Conservation (phyloP, 1,140 invertebrate genomes). For the Eueides isabella region DNA sequence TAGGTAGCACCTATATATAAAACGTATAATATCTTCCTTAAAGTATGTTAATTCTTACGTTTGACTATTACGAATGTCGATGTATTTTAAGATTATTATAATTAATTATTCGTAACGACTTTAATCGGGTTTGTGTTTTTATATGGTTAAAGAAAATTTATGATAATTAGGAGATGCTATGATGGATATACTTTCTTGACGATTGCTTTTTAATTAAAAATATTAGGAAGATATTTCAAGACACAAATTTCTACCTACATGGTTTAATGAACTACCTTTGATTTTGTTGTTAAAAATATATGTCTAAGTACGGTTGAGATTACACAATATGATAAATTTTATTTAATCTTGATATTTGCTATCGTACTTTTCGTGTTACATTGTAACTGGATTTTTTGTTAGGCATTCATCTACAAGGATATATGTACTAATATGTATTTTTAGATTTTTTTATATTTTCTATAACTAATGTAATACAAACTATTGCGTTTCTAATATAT, state of each 20-base stretch:
- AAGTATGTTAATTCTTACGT: background rate
- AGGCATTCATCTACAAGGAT: background rate
- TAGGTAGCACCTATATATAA: constrained; percentile 29
- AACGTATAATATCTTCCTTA: constrained; percentile 7
- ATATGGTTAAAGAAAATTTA: too few relatives aligned
- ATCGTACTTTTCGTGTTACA: background rate
- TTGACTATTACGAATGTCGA: background rate
- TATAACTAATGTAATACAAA: background rate
- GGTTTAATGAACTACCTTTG: background rate
- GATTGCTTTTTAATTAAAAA: constrained; percentile 26
- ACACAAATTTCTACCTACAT: background rate
- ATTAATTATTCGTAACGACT: background rate
- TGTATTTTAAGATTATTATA: background rate
- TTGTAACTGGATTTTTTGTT: background rate
- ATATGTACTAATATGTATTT: background rate
- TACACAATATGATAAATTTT: background rate
- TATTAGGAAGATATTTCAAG: constrained; percentile 22
- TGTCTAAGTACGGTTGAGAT: background rate
- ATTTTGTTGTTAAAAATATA: background rate
- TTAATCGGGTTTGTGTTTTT: too few relatives aligned
- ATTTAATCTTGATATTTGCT: background rate
- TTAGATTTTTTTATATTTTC: background rate
- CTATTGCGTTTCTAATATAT: background rate
- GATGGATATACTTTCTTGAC: too few relatives aligned
- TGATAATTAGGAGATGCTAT: too few relatives aligned